These are phyloP conservation scores for Neotoma lepida DNA, from an alignment of 2,113 vertebrate genomes.

Conservation along the genomic window DNA sequence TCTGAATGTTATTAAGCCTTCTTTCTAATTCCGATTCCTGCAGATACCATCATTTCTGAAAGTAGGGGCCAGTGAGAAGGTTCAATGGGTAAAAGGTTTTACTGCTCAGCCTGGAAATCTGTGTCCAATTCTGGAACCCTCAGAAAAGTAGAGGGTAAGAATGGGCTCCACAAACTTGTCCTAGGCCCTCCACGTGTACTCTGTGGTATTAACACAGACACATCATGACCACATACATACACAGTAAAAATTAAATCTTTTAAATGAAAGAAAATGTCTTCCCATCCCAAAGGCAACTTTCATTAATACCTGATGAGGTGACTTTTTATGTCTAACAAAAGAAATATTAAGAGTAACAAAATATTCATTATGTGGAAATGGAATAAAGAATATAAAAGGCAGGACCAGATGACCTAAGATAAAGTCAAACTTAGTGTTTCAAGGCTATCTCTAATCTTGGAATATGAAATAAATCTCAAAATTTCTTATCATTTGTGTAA, in stretches of 20 bases:
- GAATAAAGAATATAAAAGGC: neutral
- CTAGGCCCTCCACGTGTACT: neutral
- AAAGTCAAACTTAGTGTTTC: neutral
- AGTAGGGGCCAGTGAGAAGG: neutral
- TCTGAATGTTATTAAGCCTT: neutral
- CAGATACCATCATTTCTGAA: neutral
- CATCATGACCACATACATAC: neutral
- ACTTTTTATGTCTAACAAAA: neutral
- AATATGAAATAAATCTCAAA: neutral
- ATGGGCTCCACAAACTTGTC: neutral
- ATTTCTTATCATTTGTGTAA: neutral
- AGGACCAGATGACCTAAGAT: neutral
- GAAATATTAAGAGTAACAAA: neutral
- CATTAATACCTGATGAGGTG: neutral
- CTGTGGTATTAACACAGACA: neutral
- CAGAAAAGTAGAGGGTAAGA: neutral
- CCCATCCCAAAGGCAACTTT: neutral
- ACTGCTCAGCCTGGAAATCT: neutral
- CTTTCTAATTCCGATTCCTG: conserved; percentile 37
- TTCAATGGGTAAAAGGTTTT: neutral
- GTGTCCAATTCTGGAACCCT: neutral
- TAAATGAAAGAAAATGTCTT: neutral
- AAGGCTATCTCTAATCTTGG: neutral
- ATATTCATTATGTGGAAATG: neutral
- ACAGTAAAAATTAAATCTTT: neutral